These are phyloP conservation scores for Hippocampus zosterae DNA, from an alignment of 2,113 vertebrate species.

Conservation along the genomic window DNA sequence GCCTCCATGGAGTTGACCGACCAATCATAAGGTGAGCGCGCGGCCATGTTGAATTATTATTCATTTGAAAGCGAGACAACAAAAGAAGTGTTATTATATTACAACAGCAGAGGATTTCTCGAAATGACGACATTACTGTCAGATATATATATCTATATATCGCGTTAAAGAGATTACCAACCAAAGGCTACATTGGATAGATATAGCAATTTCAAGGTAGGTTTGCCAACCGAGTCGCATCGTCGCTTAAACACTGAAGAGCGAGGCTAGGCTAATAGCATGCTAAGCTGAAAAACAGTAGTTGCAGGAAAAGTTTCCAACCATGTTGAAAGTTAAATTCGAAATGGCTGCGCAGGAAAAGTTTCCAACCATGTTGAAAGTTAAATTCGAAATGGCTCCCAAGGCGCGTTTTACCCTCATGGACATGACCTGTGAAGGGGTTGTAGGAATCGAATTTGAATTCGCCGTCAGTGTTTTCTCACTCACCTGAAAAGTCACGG, in stretches of 20 bases:
- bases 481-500: slow-evolving; percentile 31
- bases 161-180: slow-evolving; percentile 7
- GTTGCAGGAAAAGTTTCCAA: slow-evolving; percentile 2
- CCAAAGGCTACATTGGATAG: slow-evolving; percentile 3
- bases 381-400: not conserved
- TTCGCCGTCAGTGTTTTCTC: not conserved
- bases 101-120: slow-evolving; percentile 14
- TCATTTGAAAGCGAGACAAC: slow-evolving; percentile 44
- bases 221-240: not conserved
- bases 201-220: slow-evolving; percentile 14
- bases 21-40: slow-evolving; percentile 48
- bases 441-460: not conserved
- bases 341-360: not conserved
- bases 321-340: not conserved
- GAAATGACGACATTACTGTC: not conserved
- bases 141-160: not conserved
- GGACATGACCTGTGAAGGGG: not conserved
- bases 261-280: slow-evolving; percentile 29
- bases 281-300: not conserved
- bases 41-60: slow-evolving; percentile 65
- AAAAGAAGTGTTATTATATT: slow-evolving; percentile 48
- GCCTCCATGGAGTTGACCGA: slow-evolving; percentile 13
- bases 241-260: not conserved
- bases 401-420: not conserved
- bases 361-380: not conserved